phyloP scores from a whole-genome alignment of 2,113 vertebrate species.

The Tylochromis polylepis region DNA sequence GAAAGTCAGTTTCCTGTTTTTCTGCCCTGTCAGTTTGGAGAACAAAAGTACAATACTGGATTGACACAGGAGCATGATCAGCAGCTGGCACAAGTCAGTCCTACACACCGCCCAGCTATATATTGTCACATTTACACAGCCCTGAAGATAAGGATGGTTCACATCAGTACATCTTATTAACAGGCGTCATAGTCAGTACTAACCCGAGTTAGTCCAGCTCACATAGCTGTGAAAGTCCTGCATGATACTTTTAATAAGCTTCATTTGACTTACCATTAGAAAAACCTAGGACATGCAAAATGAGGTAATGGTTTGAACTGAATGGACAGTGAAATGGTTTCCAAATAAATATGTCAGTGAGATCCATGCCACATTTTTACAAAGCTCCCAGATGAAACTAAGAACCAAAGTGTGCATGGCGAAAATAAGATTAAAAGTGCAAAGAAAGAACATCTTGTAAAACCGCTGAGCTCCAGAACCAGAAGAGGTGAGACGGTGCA shows the following conservation, averaged over 20 bases:
- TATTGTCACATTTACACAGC: background rate
- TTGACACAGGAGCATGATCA: slow-evolving; percentile 25
- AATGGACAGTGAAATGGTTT: background rate
- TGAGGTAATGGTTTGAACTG: background rate
- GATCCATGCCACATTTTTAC: background rate
- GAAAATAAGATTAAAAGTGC: background rate
- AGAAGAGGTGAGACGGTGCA: background rate
- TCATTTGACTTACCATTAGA: background rate
- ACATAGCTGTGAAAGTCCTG: background rate
- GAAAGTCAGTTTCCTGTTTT: slow-evolving; percentile 76
- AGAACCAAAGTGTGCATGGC: background rate
- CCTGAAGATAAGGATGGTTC: background rate
- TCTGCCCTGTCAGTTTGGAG: slow-evolving; percentile 44
- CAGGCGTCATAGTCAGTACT: background rate
- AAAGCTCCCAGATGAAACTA: background rate
- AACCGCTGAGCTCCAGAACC: background rate
- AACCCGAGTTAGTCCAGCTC: background rate
- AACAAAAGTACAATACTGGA: slow-evolving; percentile 41
- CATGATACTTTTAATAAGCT: background rate
- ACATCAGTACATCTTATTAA: background rate
- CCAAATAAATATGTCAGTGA: background rate
- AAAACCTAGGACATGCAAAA: background rate
- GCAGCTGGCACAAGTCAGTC: background rate
- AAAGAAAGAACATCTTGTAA: background rate
- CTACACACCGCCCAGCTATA: background rate